Percentiles rank a stretch among this genome's conserved stretches.
Conservation (phyloP, 2,797 vertebrate species). For the Pygocentrus nattereri region DNA sequence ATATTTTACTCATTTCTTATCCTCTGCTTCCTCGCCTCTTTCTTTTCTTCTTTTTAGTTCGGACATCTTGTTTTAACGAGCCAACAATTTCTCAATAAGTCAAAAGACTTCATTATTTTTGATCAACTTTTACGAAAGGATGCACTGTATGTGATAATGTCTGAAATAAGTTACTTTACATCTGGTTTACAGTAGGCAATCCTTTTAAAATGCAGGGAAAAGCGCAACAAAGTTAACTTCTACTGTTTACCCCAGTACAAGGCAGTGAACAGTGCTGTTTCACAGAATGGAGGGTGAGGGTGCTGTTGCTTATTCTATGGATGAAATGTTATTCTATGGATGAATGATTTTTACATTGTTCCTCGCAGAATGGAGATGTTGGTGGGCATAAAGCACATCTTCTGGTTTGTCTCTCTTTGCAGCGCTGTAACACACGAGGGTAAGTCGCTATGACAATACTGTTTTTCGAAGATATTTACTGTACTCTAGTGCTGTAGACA, state of each 20-base stretch:
- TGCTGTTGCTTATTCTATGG: neutral
- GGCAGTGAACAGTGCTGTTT: neutral
- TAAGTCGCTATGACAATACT: constrained; percentile 61
- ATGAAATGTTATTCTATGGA: neutral
- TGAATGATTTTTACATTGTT: constrained; percentile 12
- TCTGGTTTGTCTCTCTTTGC: constrained; percentile 81
- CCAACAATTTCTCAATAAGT: too few species aligned
- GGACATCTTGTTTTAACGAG: too few species aligned
- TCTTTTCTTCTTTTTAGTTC: too few species aligned
- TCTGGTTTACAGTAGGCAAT: neutral
- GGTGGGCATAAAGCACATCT: constrained; percentile 78
- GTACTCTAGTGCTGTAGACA: neutral
- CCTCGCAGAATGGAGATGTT: constrained; percentile 85
- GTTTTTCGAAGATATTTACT: too few species aligned
- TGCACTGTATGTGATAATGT: too few species aligned
- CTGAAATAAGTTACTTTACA: too few species aligned
- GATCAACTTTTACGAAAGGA: too few species aligned
- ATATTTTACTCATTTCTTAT: too few species aligned
- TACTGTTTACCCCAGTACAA: neutral
- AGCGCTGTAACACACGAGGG: constrained; percentile 70
- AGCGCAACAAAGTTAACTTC: neutral
- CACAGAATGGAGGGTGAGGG: neutral
- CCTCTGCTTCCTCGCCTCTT: too few species aligned
- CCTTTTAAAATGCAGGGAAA: neutral
- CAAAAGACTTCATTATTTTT: too few species aligned